These are phyloP conservation scores for Hetaerina titia DNA, from an alignment of 2,888 invertebrate species.

Conservation along the genomic window DNA sequence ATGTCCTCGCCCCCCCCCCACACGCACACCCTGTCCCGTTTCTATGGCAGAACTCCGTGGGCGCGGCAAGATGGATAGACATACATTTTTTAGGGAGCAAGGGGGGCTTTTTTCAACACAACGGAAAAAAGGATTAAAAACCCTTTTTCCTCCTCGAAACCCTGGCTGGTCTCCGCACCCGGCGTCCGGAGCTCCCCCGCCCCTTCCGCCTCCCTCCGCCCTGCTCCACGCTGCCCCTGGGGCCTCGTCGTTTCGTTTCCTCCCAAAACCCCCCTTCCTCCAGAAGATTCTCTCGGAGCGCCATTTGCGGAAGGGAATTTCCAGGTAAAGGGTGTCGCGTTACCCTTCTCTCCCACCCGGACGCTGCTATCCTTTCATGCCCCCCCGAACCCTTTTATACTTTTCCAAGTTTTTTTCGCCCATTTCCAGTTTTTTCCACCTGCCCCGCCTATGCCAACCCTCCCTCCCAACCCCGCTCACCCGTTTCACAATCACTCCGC, in stretches of 20 bases:
- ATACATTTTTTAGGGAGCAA: neutral
- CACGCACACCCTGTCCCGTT: neutral
- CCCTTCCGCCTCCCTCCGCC: neutral
- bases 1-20: neutral
- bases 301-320: conserved; percentile 26
- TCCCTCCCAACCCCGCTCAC: neutral
- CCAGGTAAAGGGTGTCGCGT: conserved; percentile 66
- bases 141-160: conserved; percentile 17
- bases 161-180: neutral
- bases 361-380: conserved; percentile 4
- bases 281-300: neutral
- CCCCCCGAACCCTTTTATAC: conserved; percentile 42
- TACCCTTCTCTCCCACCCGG: conserved; percentile 26
- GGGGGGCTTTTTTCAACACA: neutral
- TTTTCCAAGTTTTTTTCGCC: conserved; percentile 48
- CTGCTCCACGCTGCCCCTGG: neutral
- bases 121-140: conserved; percentile 61
- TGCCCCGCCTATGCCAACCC: conserved; percentile 34
- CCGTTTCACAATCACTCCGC: conserved; percentile 1
- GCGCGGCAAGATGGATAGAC: neutral
- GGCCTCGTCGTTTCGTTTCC: conserved; percentile 7
- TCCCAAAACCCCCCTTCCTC: neutral
- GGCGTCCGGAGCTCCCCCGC: neutral
- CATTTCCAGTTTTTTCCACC: conserved; percentile 41
- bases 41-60: neutral